Percentiles rank a stretch among this genome's conserved stretches.
Evolutionary conservation across 2,888 invertebrate species (phyloP).

Genomic region (Catocala nupta): DNA sequence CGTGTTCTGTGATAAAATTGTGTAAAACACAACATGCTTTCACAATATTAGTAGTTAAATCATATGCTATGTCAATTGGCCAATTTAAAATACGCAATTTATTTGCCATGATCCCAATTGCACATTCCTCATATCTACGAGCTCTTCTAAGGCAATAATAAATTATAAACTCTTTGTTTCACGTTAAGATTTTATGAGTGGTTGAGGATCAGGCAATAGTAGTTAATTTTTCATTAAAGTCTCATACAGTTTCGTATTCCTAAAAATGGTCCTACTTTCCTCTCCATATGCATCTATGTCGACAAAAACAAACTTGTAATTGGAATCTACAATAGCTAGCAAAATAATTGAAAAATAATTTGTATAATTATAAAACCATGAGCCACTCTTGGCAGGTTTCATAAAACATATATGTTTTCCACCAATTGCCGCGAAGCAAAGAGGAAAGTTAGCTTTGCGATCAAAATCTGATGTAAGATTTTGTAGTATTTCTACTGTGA

Average conservation of each 20-base stretch:
- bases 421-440: no score
- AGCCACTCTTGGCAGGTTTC: conserved; percentile 27
- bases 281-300: conserved; percentile 29
- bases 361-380: conserved; percentile 31
- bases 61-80: conserved; percentile 26
- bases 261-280: conserved; percentile 32
- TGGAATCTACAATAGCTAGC: conserved; percentile 33
- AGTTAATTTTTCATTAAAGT: conserved; percentile 33
- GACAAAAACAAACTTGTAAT: conserved; percentile 32
- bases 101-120: conserved; percentile 32
- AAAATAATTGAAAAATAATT: conserved; percentile 30
- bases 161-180: conserved; percentile 28
- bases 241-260: conserved; percentile 41
- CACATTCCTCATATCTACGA: conserved; percentile 28
- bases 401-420: no score
- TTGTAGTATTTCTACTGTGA: no score
- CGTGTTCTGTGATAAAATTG: conserved; percentile 30
- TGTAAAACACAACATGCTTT: conserved; percentile 31
- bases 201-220: conserved; percentile 21
- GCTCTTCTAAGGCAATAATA: conserved; percentile 26
- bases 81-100: conserved; percentile 36
- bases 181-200: conserved; percentile 22
- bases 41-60: conserved; percentile 31
- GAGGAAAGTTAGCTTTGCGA: no score
- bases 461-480: no score